phyloP scores from a whole-genome alignment of 1,140 invertebrate species.

The Brachionus manjavacas region DNA sequence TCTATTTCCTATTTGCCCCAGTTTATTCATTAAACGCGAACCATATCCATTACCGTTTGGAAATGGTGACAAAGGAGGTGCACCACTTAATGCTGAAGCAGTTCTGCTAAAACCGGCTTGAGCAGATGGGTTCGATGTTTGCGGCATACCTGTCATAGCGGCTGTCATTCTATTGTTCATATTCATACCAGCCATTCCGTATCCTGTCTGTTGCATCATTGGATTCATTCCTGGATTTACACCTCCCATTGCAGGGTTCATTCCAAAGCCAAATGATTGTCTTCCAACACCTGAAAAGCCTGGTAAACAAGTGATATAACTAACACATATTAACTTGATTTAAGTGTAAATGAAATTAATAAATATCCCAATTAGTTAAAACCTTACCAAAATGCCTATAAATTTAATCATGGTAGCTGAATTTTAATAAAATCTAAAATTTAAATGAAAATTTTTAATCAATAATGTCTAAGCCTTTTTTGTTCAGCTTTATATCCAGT shows the following conservation, averaged over 20 bases:
- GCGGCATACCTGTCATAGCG: not conserved
- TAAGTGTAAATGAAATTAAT: not conserved
- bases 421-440: not conserved
- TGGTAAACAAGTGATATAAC: not conserved
- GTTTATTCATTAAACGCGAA: not conserved
- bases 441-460: not conserved
- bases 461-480: not conserved
- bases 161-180: not conserved
- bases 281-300: not conserved
- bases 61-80: not conserved
- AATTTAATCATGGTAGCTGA: not conserved
- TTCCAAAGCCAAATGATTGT: not conserved
- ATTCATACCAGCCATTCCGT: not conserved
- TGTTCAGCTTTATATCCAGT: not conserved
- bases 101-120: not conserved
- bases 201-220: not conserved
- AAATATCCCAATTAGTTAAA: not conserved
- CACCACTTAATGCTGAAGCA: constrained; percentile 23
- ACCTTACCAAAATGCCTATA: not conserved
- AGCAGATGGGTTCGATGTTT: not conserved
- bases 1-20: constrained; percentile 9
- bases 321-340: not conserved
- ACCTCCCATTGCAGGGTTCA: not conserved
- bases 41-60: not conserved
- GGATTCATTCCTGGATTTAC: not conserved